Base-by-base conservation (phyloP, 92 coral and sea anemone species). In the Phymanthus crucifer region DNA sequence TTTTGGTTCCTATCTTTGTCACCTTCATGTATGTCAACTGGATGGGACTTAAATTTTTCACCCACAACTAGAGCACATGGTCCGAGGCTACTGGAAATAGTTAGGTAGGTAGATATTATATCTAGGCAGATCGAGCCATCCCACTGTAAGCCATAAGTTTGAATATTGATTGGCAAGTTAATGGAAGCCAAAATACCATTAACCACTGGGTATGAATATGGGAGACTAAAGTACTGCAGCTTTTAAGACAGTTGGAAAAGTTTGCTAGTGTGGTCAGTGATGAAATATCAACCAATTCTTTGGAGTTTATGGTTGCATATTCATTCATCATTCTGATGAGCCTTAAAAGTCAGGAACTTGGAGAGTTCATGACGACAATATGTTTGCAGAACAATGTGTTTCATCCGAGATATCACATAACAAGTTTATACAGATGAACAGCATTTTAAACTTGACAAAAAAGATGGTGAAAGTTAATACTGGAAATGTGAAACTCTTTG, bases 11-110 rank as follows among this genome's bases (percentile, higher is more conserved):
- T 11, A 92, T 93, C 13, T 87, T 93, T 79, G 94, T 91, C n/a
- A 78, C 85, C 29, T 93, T 96, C 65, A 85, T 89, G 94, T 96
- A 93, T 72, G 82, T 92, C 47, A 93, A 96, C 85, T 96, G 99
- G 99, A 88, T 96, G 92, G 99, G 99, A 32, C 90, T 86, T 70
- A 96, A 96, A 83, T 82, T 93, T 36, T 96, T 96, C 72, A 80
- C 89, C 57, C 99, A 95, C 83, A 95, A 95, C 91, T 95, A 70
- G 29, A 27, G 1, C 33, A 21, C 17, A 29, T 27, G 32, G 29
- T 10, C 13, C 1, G 68, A 61, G 33, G 36, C 1, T n/a, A 3
- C 11, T 6, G 24, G 24, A 26, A 54, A 54, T 54, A 3, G n/a
- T 54, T 24, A 4, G 64, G 64, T 24, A 54, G 27, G 64, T 54